A percentile compares a stretch with the other conserved stretches of the same genome.
These are phyloP conservation scores for Microcebus tavaratra DNA, from an alignment of 2,113 vertebrate genomes.

Conservation along the genomic window DNA sequence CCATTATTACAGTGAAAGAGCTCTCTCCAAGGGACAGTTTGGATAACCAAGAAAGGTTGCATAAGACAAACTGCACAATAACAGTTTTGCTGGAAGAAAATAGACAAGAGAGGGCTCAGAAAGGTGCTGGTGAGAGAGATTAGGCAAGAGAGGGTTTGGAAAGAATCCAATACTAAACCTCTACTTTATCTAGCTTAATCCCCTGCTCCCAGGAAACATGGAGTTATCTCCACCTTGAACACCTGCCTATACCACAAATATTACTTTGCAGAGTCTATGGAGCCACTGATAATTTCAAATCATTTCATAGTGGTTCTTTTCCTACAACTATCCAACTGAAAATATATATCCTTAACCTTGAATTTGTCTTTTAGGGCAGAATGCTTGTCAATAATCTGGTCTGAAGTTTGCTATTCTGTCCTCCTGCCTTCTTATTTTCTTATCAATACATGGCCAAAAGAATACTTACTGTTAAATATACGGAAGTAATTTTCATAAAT, in stretches of 20 bases:
- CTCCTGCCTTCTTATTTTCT: slow-evolving; percentile 2
- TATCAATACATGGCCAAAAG: background rate
- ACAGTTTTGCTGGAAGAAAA: background rate
- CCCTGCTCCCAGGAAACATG: background rate
- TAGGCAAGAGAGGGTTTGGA: background rate
- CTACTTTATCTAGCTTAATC: background rate
- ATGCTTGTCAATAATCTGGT: background rate
- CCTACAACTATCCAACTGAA: too few relatives aligned
- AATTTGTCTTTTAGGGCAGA: background rate
- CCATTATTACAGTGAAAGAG: background rate
- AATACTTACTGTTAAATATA: background rate
- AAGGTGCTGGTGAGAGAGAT: too few relatives aligned
- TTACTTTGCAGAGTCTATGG: background rate
- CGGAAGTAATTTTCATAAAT: background rate
- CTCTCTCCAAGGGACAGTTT: background rate
- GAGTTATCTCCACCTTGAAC: background rate
- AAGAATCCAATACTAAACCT: background rate
- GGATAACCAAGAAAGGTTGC: background rate
- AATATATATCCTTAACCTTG: background rate
- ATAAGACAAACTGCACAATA: background rate
- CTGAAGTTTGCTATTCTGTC: background rate
- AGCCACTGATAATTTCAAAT: background rate
- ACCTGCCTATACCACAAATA: background rate
- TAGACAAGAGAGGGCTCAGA: background rate
- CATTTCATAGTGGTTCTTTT: background rate